Evolutionary conservation across 2,888 invertebrate genomes (phyloP).

Genomic region (Hedychridium roseum): DNA sequence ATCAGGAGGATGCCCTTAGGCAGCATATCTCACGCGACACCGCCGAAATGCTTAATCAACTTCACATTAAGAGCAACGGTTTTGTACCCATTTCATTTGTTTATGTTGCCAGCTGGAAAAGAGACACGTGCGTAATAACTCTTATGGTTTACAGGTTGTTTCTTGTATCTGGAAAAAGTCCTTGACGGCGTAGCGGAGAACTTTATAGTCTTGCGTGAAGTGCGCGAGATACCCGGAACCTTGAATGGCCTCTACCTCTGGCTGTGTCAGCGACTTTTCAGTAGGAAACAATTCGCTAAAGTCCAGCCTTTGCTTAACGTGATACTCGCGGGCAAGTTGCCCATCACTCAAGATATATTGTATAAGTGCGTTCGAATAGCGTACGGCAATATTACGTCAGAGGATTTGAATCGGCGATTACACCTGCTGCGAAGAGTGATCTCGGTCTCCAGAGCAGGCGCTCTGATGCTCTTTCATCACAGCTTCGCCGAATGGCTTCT

Average conservation of each 20-base stretch:
- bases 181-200: slow-evolving; percentile 92
- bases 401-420: slow-evolving; percentile 82
- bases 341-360: slow-evolving; percentile 82
- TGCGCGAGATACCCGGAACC: slow-evolving; percentile 91
- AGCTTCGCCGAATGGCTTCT: slow-evolving; percentile 94
- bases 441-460: slow-evolving; percentile 70
- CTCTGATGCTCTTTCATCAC: slow-evolving; percentile 85
- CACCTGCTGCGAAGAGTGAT: slow-evolving; percentile 77
- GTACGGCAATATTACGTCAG: slow-evolving; percentile 78
- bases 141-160: slow-evolving; percentile 68
- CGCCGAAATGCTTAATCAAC: slow-evolving; percentile 92
- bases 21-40: slow-evolving; percentile 91
- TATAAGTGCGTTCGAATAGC: slow-evolving; percentile 84
- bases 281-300: slow-evolving; percentile 86
- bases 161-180: slow-evolving; percentile 85
- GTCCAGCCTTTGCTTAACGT: slow-evolving; percentile 85
- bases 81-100: not conserved
- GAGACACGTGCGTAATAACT: too few species aligned
- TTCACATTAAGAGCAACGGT: slow-evolving; percentile 94
- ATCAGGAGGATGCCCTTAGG: slow-evolving; percentile 86
- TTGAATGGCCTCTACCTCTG: slow-evolving; percentile 94
- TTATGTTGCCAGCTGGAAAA: not conserved
- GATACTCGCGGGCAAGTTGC: slow-evolving; percentile 85
- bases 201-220: slow-evolving; percentile 89
- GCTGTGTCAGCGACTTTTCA: slow-evolving; percentile 92